These are phyloP conservation scores for Drosophila triauraria DNA, from an alignment of 1,140 invertebrate genomes.

Conservation along the genomic window DNA sequence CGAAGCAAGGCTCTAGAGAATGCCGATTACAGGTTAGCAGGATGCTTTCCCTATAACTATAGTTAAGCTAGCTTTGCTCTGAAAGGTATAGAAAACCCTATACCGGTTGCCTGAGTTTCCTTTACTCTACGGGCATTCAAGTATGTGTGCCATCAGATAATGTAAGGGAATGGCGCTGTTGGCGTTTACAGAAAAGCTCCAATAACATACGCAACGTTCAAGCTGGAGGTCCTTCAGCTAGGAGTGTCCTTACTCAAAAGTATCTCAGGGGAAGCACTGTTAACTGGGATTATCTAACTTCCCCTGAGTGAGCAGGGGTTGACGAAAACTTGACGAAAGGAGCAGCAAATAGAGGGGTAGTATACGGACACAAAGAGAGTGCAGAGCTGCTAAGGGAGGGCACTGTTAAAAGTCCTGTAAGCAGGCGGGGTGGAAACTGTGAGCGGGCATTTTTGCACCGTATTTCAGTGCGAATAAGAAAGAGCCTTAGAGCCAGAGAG, in stretches of 20 bases:
- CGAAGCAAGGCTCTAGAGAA: neutral
- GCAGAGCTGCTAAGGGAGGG: neutral
- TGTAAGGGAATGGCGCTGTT: no score
- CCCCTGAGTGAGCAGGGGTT: constrained; percentile 57
- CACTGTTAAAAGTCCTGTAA: constrained; percentile 6
- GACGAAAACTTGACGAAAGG: constrained; percentile 62
- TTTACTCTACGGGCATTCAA: neutral
- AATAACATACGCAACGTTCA: neutral
- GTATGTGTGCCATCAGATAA: neutral
- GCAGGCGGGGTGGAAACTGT: constrained; percentile 17
- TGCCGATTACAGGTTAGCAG: neutral
- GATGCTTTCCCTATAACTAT: neutral
- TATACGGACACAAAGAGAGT: constrained; percentile 19
- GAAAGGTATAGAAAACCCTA: no score
- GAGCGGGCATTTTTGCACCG: neutral
- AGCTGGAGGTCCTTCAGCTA: neutral
- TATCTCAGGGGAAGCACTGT: constrained; percentile 31
- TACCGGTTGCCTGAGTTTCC: neutral
- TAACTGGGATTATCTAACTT: constrained; percentile 60
- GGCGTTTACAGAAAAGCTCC: constrained; percentile 12
- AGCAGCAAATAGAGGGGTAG: constrained; percentile 27
- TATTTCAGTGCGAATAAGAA: no score
- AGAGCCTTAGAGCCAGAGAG: neutral
- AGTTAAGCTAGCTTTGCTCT: no score
- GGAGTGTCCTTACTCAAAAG: neutral